Conservation (phyloP, 1,140 invertebrate species). For the Zaprionus africanus region DNA sequence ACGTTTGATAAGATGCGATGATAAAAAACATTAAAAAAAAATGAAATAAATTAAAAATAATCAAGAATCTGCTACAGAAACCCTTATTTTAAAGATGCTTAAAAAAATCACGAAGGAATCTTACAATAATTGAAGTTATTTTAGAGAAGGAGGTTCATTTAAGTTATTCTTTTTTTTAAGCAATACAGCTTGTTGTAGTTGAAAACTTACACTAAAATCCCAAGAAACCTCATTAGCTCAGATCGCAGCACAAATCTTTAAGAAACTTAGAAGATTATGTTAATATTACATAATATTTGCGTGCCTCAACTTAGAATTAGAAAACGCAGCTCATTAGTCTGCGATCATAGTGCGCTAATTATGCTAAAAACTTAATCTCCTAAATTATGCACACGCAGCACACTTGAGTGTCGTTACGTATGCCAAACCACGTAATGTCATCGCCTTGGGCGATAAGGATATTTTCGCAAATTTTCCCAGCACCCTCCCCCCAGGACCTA, state of each 20-base stretch:
- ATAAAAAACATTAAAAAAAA: too few relatives aligned
- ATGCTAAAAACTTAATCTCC: background rate
- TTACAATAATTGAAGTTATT: too few relatives aligned
- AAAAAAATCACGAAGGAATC: too few relatives aligned
- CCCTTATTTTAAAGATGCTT: too few relatives aligned
- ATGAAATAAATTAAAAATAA: too few relatives aligned
- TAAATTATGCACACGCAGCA: background rate
- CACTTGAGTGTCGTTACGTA: constrained; percentile 27
- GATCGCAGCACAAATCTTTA: background rate
- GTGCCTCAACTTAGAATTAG: background rate
- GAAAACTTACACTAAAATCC: background rate
- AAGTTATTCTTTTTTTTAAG: too few relatives aligned
- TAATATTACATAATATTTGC: background rate
- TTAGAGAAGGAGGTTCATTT: too few relatives aligned
- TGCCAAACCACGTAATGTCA: constrained; percentile 34
- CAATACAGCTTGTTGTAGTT: too few relatives aligned
- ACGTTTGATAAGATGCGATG: too few relatives aligned
- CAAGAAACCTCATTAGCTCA: background rate
- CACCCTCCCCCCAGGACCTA: background rate
- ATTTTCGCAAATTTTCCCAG: constrained; percentile 53
- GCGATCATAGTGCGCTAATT: background rate
- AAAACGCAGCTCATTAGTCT: constrained; percentile 1
- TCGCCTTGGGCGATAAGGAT: constrained; percentile 15
- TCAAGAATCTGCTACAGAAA: too few relatives aligned
- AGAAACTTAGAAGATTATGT: background rate